phyloP scores from a whole-genome alignment of 1,140 invertebrate species.

The Centruroides sculpturatus region DNA sequence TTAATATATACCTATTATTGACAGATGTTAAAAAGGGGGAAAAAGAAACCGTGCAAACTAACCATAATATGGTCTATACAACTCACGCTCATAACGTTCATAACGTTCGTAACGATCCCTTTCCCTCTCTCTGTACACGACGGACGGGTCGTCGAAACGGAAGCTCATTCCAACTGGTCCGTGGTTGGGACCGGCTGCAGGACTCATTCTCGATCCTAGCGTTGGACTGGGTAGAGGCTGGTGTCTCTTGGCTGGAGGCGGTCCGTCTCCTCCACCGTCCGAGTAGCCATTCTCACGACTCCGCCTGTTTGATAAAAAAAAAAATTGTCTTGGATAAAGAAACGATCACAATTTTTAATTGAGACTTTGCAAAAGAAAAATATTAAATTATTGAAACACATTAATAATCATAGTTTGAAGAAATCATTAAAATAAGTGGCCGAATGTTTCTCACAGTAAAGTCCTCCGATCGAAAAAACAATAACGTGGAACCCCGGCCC shows the following conservation, averaged over 20 bases:
- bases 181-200: constrained; percentile 24
- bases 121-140: constrained; percentile 28
- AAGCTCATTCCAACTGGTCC: constrained; percentile 9
- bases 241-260: constrained; percentile 28
- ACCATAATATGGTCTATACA: constrained; percentile 15
- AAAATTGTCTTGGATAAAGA: neutral
- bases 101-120: constrained; percentile 26
- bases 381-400: neutral
- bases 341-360: too few species aligned
- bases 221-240: constrained; percentile 26
- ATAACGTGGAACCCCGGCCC: too few species aligned
- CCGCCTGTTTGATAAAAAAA: neutral
- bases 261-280: constrained; percentile 15
- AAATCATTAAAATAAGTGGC: neutral
- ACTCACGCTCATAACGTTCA: constrained; percentile 15
- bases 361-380: neutral
- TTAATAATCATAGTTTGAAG: neutral
- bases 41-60: neutral
- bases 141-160: constrained; percentile 27
- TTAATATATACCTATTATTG: neutral
- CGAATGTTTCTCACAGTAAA: too few species aligned
- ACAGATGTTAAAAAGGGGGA: neutral
- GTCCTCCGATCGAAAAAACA: too few species aligned
- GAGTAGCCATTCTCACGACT: constrained; percentile 14
- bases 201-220: constrained; percentile 24